Evolutionary conservation across 2,888 invertebrate genomes (phyloP).

Genomic region (Plagiodera versicolora): DNA sequence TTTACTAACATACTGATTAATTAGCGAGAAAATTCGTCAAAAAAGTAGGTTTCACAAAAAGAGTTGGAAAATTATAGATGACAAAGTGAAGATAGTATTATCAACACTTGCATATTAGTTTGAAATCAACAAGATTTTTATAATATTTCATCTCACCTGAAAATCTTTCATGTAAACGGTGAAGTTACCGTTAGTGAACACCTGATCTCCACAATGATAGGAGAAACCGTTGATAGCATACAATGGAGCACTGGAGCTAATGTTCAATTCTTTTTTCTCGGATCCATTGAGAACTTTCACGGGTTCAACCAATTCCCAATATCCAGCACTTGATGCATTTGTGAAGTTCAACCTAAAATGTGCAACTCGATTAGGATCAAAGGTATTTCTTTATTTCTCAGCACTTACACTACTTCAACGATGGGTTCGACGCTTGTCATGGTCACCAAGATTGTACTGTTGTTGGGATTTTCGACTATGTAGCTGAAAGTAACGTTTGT

Average conservation of each 20-base stretch:
- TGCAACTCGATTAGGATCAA: neutral
- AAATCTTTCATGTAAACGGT: constrained; percentile 34
- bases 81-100: no score
- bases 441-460: neutral
- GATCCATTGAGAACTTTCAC: constrained; percentile 8
- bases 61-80: no score
- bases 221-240: constrained; percentile 57
- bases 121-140: no score
- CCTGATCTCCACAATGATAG: constrained; percentile 56
- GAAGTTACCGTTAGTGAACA: constrained; percentile 23
- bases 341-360: constrained; percentile 31
- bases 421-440: neutral
- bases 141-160: constrained; percentile 32
- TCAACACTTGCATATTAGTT: no score
- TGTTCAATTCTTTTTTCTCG: neutral
- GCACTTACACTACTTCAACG: neutral
- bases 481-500: constrained; percentile 17
- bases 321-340: constrained; percentile 24
- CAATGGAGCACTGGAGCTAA: constrained; percentile 22
- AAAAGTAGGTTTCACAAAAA: no score
- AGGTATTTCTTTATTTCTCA: neutral
- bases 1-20: no score
- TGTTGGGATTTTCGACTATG: neutral
- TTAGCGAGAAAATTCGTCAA: no score
- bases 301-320: constrained; percentile 34